phyloP scores from a whole-genome alignment of 92 coral and sea anemone genomes.

The Palythoa heliodiscus region DNA sequence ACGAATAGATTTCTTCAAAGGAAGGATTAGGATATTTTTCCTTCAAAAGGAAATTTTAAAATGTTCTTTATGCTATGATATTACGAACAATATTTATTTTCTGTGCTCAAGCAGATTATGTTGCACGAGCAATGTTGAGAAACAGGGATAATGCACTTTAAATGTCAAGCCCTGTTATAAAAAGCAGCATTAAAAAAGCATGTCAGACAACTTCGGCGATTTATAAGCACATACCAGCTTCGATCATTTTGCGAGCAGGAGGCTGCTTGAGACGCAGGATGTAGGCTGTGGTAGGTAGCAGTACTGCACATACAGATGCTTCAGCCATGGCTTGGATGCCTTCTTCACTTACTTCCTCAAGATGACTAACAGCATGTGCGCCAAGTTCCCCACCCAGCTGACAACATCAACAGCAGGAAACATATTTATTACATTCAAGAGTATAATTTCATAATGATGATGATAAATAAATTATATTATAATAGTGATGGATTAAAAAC shows the following conservation, averaged over 20 bases:
- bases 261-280: constrained; percentile 89
- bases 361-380: constrained; percentile 88
- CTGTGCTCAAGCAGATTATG: too few species aligned
- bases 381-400: constrained; percentile 94
- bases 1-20: too few species aligned
- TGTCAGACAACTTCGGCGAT: too few species aligned
- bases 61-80: too few species aligned
- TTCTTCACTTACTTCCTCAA: constrained; percentile 90
- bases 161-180: too few species aligned
- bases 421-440: neutral
- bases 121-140: neutral
- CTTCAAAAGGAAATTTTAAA: too few species aligned
- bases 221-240: constrained; percentile 64
- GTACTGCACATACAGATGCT: constrained; percentile 86
- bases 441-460: too few species aligned
- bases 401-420: constrained; percentile 41
- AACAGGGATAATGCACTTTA: neutral
- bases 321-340: constrained; percentile 90
- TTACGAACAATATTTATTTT: too few species aligned
- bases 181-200: too few species aligned
- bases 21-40: too few species aligned
- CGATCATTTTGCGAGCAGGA: constrained; percentile 94
- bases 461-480: too few species aligned
- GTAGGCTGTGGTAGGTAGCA: constrained; percentile 97
- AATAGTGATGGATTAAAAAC: too few species aligned